Evolutionary conservation across 2,113 vertebrate genomes (phyloP), one percentile per base, ranked within the genome.

Genomic region (Heliornis fulica): DNA sequence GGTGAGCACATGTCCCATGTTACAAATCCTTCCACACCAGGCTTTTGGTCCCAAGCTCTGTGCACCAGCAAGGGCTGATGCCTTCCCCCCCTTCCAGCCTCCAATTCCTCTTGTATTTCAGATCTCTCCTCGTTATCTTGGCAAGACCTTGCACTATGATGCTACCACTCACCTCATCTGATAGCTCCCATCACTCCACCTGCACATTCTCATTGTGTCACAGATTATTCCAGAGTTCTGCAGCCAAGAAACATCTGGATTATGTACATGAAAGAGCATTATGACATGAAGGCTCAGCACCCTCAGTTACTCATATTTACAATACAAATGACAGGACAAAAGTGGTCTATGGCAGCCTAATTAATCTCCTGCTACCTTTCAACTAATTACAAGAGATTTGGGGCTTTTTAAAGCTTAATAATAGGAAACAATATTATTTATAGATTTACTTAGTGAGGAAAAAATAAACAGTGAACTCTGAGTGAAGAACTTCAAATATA

Each of bases 1-100:
- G 12, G 23, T 16, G 8, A 51, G 63, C n/a, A 15, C 0, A 1
- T 5, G 38, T 53, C 51, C 64, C 59, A 23, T 3, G 5, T 7
- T 4, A 7, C 0, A 0, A 23, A 40, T 3, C 5, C 2, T 12
- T 8, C 32, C 40, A 10, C 43, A 3, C 5, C 4, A 15, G 32
- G 2, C 15, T 7, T 28, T 2, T 28, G 40, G 4, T 51, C 57
- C 66, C 6, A 3, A 7, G 60, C 70, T 74, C 45, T 31, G 54
- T 28, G 20, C 29, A 4, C 8, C 3, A 45, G 21, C 29, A 3
- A 20, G 25, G 54, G n/a, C 36, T 48, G 84, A 50, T 1, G 3
- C 32, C 13, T 74, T 3, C 59, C 28, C 41, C 70, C 56, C 34
- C 78, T 57, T 74, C 36, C 74, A 70, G 76, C 87, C 79, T 70